phyloP scores from a whole-genome alignment of 2,888 invertebrate genomes.

The Oligia latruncula region DNA sequence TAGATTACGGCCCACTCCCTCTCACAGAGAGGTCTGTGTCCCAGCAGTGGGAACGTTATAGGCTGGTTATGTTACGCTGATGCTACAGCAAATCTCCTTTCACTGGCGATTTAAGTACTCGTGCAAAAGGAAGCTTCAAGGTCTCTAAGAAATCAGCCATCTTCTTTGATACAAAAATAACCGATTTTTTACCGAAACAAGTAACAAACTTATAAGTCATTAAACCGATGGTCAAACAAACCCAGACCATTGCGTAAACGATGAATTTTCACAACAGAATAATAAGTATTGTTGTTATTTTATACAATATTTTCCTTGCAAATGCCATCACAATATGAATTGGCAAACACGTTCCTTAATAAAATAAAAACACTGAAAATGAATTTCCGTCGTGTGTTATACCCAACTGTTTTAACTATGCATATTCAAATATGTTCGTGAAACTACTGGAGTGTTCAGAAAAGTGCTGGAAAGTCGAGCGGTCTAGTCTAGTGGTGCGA shows the following conservation, averaged over 20 bases:
- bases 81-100: no score
- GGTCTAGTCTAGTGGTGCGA: constrained; percentile 39
- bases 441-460: constrained; percentile 31
- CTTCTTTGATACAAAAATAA: not conserved
- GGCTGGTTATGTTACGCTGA: no score
- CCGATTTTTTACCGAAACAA: not conserved
- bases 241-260: not conserved
- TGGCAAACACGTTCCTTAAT: constrained; percentile 7
- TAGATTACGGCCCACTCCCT: no score
- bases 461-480: constrained; percentile 42
- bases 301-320: constrained; percentile 20
- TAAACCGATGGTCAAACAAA: constrained; percentile 30
- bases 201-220: not conserved
- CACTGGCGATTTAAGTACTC: no score
- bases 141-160: not conserved
- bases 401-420: constrained; percentile 33
- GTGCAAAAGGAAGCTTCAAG: no score
- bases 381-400: constrained; percentile 25
- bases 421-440: constrained; percentile 40
- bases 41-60: no score
- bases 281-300: constrained; percentile 11
- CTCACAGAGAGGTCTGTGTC: no score
- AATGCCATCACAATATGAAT: constrained; percentile 13
- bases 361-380: constrained; percentile 41
- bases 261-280: constrained; percentile 13